Evolutionary conservation across 2,888 invertebrate genomes (phyloP), one percentile per base, ranked within the genome.

Genomic region (Eucera pruinosa): DNA sequence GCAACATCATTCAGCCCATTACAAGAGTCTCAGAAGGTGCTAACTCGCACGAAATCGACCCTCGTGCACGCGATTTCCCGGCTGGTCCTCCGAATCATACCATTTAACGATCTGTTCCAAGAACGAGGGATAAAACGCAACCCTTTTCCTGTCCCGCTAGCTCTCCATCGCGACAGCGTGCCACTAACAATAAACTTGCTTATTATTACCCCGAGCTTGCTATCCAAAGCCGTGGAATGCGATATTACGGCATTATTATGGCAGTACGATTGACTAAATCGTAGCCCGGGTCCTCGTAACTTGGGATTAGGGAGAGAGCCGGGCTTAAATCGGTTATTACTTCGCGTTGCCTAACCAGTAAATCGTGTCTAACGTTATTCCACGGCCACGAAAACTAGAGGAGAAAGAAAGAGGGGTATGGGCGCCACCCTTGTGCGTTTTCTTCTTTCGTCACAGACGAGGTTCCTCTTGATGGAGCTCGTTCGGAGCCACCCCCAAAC

Each of bases 191-290:
- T 86, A 84, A 86, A 84, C 70, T 84, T 78, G 86, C 83, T 87
- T 86, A 87, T 86, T 86, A 86, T 84, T 81, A 81, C 82, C 82
- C 45, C 13, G 50, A n/a, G 41, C 66, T 43, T 57, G 54, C 4
- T 77, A 61, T 70, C 78, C 57, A 62, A 50, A 69, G 58, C 54
- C 60, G 62, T 65, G 39, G 70, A 72, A 78, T 76, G 83, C 83
- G 78, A 80, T 74, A 87, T 86, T 86, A 86, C 83, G 85, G 78
- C 75, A 79, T 84, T 80, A 81, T 86, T 84, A 87, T 82, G 79
- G 81, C 80, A 74, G 80, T 81, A 86, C 87, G 87, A 87, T 87
- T 87, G 87, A 87, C 87, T 84, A 85, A 87, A 87, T 82, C 83
- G 86, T 80, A 70, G 79, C 75, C n/a, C 30, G 72, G 80, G 80